Conservation (phyloP, 1,140 invertebrate genomes). For the Bradysia coprophila region DNA sequence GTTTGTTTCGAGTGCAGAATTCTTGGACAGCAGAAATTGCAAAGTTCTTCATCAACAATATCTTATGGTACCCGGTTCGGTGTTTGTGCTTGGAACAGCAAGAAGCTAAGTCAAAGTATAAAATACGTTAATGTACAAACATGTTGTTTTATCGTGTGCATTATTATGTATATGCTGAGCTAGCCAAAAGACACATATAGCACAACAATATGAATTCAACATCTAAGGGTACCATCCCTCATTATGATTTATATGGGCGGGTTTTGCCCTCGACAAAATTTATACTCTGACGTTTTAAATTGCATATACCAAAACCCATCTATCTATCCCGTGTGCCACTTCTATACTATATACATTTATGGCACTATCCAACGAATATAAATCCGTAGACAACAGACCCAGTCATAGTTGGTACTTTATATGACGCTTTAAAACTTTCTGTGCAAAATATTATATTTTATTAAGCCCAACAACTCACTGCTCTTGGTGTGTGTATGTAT, state of each 20-base stretch:
- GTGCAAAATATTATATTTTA: not conserved
- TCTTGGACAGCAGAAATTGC: not conserved
- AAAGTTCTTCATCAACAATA: not conserved
- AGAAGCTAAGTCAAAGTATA: too few species aligned
- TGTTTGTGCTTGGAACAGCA: not conserved
- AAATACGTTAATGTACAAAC: too few species aligned
- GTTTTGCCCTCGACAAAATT: not conserved
- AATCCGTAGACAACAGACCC: too few species aligned
- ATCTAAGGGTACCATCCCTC: not conserved
- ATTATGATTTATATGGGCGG: not conserved
- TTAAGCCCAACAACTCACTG: not conserved
- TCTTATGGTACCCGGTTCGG: not conserved
- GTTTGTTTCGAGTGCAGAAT: too few species aligned
- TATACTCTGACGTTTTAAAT: not conserved
- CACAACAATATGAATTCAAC: not conserved
- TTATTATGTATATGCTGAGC: too few species aligned
- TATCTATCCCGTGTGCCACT: not conserved
- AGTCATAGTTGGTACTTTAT: not conserved
- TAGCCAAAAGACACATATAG: too few species aligned
- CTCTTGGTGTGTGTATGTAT: too few species aligned
- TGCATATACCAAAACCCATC: not conserved
- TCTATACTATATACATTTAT: too few species aligned
- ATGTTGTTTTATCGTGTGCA: too few species aligned
- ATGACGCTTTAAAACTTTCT: not conserved
- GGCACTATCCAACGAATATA: too few species aligned